A percentile compares a stretch with the other conserved stretches of the same genome.
Conservation (phyloP, 2,113 vertebrate genomes). For the Actenoides lindsayi region DNA sequence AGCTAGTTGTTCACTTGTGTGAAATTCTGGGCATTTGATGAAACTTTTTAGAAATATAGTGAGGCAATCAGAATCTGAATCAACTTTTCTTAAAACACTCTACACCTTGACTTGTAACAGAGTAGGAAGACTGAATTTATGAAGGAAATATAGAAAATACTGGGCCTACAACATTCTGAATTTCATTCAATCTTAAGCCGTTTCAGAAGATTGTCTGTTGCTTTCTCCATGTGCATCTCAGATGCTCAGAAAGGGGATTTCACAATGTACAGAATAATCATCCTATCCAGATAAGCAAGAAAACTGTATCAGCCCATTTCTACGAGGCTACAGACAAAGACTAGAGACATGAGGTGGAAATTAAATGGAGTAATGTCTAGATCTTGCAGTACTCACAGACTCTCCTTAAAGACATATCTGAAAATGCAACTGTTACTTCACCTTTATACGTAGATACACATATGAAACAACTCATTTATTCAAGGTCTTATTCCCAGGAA, state of each 20-base stretch:
- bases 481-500: neutral
- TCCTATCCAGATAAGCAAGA: neutral
- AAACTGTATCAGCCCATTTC: neutral
- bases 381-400: neutral
- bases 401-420: neutral
- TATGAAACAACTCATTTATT: neutral
- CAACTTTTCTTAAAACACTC: neutral
- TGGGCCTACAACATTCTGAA: neutral
- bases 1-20: neutral
- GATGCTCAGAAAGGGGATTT: neutral
- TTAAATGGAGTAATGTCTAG: neutral
- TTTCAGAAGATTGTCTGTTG: neutral
- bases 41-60: neutral
- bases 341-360: neutral
- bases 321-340: neutral
- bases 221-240: neutral
- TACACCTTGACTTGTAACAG: neutral
- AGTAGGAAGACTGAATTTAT: neutral
- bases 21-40: neutral
- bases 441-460: neutral
- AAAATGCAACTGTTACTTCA: neutral
- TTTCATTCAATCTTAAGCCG: neutral
- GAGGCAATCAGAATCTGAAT: neutral
- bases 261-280: neutral
- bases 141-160: neutral